These are phyloP conservation scores for Eutolmus rufibarbis DNA, from an alignment of 2,888 invertebrate genomes.

Conservation along the genomic window DNA sequence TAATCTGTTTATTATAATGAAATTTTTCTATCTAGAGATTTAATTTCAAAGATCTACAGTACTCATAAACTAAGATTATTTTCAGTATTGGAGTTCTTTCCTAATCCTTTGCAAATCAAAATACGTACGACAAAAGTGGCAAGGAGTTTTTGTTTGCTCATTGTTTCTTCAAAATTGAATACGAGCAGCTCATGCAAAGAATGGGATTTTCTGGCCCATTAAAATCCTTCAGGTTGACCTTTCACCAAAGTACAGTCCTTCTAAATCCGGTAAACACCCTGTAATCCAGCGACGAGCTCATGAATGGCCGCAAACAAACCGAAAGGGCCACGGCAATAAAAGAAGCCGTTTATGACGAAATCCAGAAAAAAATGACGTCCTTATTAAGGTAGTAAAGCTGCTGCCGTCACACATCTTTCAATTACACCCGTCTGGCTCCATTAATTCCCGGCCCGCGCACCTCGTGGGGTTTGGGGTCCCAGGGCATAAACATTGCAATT, in stretches of 20 bases:
- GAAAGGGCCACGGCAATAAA: not conserved
- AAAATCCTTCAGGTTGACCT: not conserved
- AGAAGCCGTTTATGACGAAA: not conserved
- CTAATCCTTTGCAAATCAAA: not conserved
- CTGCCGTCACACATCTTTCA: not conserved
- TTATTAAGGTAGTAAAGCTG: not conserved
- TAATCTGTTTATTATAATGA: no score
- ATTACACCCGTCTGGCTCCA: not conserved
- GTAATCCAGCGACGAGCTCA: not conserved
- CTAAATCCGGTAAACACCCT: not conserved
- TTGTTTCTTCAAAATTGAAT: not conserved
- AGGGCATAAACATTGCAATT: not conserved
- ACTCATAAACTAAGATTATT: not conserved
- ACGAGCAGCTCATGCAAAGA: not conserved
- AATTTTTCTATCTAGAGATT: no score
- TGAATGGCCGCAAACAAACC: not conserved
- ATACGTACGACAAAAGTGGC: not conserved
- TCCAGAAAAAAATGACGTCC: not conserved
- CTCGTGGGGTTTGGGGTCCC: not conserved
- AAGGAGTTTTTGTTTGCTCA: not conserved
- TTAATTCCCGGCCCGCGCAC: not conserved
- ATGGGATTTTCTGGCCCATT: not conserved
- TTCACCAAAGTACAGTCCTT: not conserved
- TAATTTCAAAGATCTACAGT: no score
- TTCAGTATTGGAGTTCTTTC: not conserved